These are phyloP conservation scores for Drosophila bunnanda DNA, from an alignment of 2,888 invertebrate genomes.

Conservation along the genomic window DNA sequence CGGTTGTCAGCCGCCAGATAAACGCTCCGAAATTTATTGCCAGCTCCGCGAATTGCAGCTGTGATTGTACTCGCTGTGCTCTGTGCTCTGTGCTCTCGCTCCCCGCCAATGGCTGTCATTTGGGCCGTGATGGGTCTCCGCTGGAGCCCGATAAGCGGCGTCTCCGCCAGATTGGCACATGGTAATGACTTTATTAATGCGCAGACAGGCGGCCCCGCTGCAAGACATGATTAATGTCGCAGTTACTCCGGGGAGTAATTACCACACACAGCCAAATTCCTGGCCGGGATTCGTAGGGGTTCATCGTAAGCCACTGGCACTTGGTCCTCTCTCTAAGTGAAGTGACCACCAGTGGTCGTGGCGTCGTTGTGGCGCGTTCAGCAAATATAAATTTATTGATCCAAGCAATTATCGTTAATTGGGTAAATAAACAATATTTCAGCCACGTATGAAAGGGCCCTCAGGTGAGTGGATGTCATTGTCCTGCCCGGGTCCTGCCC, in stretches of 20 bases:
- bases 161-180: constrained; percentile 63
- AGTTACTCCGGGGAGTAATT: constrained; percentile 14
- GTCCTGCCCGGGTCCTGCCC: constrained; percentile 5
- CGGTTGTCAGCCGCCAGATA: constrained; percentile 68
- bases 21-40: constrained; percentile 63
- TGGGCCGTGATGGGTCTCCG: constrained; percentile 61
- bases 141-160: constrained; percentile 60
- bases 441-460: constrained; percentile 45
- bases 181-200: constrained; percentile 74
- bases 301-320: constrained; percentile 7
- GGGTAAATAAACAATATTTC: constrained; percentile 74
- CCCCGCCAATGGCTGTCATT: constrained; percentile 52
- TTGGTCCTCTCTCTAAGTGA: background rate
- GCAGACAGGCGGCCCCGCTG: constrained; percentile 50
- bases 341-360: constrained; percentile 17
- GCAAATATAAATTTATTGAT: constrained; percentile 78
- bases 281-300: constrained; percentile 19
- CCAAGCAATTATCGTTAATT: constrained; percentile 76
- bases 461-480: constrained; percentile 29
- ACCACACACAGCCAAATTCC: constrained; percentile 13
- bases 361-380: constrained; percentile 43
- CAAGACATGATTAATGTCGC: constrained; percentile 56
- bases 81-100: background rate
- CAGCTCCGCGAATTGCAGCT: constrained; percentile 45
- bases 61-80: constrained; percentile 48